Conservation (phyloP, 2,888 invertebrate species). For the Cylindroiulus punctatus region DNA sequence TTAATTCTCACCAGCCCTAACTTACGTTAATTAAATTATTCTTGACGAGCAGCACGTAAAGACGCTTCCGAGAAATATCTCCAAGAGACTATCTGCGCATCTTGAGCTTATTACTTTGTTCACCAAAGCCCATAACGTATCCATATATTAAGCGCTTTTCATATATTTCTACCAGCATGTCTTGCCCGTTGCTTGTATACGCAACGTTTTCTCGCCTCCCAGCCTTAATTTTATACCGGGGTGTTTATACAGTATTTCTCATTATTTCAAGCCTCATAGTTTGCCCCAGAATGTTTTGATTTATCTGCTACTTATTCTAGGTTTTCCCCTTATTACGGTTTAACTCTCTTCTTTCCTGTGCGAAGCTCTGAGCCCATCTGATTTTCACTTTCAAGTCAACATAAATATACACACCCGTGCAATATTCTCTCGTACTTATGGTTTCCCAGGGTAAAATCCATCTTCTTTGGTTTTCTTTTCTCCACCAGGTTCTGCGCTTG, state of each 20-base stretch:
- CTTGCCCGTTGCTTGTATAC: slow-evolving; percentile 1
- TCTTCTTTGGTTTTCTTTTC: neutral
- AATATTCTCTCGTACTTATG: neutral
- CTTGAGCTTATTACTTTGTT: neutral
- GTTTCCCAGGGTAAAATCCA: neutral
- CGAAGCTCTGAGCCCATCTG: neutral
- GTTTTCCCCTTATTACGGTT: slow-evolving; percentile 12
- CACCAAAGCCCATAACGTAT: slow-evolving; percentile 11
- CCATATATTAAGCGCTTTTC: neutral
- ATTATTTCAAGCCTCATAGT: slow-evolving; percentile 8
- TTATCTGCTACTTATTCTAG: slow-evolving; percentile 6
- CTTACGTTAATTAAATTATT: slow-evolving; percentile 15
- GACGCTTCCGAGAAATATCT: neutral
- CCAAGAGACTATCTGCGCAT: neutral
- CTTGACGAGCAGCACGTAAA: neutral
- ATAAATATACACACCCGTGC: neutral
- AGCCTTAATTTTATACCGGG: slow-evolving; percentile 17
- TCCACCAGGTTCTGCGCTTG: too few species aligned
- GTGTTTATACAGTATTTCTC: slow-evolving; percentile 23
- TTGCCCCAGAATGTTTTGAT: slow-evolving; percentile 16
- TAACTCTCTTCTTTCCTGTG: neutral
- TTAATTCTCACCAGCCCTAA: neutral
- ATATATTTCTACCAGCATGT: neutral
- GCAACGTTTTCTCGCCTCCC: neutral
- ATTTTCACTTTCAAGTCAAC: neutral